These are phyloP conservation scores for Myotis vivesi DNA, from an alignment of 2,797 vertebrate species.

Conservation along the genomic window DNA sequence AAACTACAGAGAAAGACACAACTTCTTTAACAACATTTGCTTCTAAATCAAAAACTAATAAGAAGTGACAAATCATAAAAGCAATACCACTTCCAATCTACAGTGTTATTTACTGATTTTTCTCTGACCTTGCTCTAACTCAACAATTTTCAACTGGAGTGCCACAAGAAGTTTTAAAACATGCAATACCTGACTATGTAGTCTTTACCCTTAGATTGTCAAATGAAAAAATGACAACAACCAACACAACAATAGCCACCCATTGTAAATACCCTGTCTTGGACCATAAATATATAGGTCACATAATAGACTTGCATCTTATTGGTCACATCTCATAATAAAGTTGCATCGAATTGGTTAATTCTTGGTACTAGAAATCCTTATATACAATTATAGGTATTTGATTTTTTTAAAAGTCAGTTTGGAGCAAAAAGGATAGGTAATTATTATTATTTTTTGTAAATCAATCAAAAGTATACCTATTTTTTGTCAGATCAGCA, in stretches of 20 bases:
- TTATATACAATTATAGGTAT: neutral
- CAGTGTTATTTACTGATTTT: neutral
- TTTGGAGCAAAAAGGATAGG: neutral
- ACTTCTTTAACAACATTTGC: neutral
- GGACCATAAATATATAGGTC: neutral
- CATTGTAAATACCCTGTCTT: neutral
- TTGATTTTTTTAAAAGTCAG: neutral
- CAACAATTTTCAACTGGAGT: neutral
- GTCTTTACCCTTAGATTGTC: neutral
- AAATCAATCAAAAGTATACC: neutral
- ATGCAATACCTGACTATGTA: neutral
- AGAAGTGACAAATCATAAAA: neutral
- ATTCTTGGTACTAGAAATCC: neutral
- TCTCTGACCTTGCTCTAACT: neutral
- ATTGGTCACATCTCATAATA: neutral
- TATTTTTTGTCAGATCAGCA: neutral
- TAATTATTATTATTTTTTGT: neutral
- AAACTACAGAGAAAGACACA: neutral
- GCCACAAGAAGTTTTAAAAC: neutral
- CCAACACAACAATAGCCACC: neutral
- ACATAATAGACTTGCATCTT: neutral
- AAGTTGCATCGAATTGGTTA: neutral
- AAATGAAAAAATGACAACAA: neutral
- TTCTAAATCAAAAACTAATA: neutral
- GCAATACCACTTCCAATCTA: neutral